These are phyloP conservation scores for Upupa epops DNA, from an alignment of 2,113 vertebrate genomes.

Conservation along the genomic window DNA sequence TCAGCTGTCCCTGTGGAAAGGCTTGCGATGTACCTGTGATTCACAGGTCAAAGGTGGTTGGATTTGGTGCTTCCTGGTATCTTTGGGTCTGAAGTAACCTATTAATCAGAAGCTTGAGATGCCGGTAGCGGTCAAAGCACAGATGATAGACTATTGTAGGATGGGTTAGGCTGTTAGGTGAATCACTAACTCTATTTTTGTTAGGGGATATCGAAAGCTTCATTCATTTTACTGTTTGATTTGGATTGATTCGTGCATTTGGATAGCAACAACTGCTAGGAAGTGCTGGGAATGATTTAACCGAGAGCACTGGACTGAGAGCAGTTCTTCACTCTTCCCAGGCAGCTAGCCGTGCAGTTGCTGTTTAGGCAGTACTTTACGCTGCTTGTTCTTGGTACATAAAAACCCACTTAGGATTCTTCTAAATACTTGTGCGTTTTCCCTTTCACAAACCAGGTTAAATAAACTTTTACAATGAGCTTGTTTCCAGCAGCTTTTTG, in stretches of 20 bases:
- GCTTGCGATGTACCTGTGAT: neutral
- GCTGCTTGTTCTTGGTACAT: neutral
- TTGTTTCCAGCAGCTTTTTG: neutral
- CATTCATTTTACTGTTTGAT: neutral
- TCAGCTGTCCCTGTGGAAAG: neutral
- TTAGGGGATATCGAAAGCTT: neutral
- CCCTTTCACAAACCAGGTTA: neutral
- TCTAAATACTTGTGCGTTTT: neutral
- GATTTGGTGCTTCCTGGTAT: neutral
- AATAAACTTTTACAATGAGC: neutral
- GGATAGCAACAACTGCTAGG: neutral
- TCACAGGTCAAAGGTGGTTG: neutral
- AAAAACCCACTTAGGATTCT: neutral
- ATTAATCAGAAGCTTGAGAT: neutral
- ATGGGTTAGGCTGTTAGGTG: neutral
- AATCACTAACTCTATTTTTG: neutral
- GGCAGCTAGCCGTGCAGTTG: neutral
- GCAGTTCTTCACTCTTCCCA: neutral
- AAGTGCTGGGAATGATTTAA: neutral
- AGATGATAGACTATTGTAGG: neutral
- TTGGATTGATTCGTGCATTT: neutral
- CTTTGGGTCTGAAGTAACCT: neutral
- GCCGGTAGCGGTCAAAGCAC: neutral
- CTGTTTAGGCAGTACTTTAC: neutral
- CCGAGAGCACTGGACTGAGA: neutral